phyloP scores from a whole-genome alignment of 2,113 vertebrate species.

The cat (Felis catus) region DNA sequence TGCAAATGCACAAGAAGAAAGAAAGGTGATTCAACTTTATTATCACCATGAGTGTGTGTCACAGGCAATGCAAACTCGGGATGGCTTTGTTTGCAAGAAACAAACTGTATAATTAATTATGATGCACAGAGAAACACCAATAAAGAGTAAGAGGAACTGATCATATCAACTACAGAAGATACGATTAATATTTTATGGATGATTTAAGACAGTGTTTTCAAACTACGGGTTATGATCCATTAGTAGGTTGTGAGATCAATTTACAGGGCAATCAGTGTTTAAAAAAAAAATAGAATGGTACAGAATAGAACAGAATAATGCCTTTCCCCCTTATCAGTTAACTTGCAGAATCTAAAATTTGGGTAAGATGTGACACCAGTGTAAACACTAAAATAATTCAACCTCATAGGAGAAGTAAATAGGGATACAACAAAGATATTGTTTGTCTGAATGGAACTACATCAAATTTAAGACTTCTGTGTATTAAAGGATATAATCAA shows the following conservation, averaged over 20 bases:
- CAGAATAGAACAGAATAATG: background rate
- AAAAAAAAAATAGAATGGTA: background rate
- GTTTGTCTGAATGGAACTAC: background rate
- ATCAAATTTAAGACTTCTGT: background rate
- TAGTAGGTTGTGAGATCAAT: slow-evolving; percentile 34
- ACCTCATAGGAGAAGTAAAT: background rate
- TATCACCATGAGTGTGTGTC: background rate
- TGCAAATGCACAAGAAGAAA: background rate
- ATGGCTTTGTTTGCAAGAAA: slow-evolving; percentile 10
- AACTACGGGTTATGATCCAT: background rate
- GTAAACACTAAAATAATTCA: slow-evolving; percentile 11
- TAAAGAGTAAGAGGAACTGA: background rate
- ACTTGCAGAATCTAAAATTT: background rate
- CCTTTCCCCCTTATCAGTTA: background rate
- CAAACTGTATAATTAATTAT: background rate
- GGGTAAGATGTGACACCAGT: background rate
- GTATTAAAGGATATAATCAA: background rate
- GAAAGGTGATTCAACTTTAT: background rate
- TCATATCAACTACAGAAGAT: background rate
- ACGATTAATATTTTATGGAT: background rate
- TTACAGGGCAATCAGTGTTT: background rate
- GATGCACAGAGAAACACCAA: background rate
- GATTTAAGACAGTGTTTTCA: background rate
- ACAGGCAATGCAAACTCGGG: background rate
- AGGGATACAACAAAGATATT: slow-evolving; percentile 10